Conservation (phyloP, 2,113 vertebrate species). For the Elephas maximus region DNA sequence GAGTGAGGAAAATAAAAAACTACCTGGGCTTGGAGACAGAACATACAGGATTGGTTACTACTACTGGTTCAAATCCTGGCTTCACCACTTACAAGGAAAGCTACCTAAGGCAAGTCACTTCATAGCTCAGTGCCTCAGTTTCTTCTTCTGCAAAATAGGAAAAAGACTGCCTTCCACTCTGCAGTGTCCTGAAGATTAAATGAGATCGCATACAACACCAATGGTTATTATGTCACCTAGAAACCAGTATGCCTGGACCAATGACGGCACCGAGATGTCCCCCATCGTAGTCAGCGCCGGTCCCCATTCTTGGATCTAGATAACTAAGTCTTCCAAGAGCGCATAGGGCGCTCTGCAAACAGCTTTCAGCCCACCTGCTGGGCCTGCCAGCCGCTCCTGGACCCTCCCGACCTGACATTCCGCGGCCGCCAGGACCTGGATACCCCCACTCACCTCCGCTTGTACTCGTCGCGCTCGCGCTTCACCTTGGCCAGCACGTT, state of each 20-base stretch:
- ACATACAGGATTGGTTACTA: neutral
- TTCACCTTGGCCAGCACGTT: slow-evolving; percentile 99
- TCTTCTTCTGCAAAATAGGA: slow-evolving; percentile 15
- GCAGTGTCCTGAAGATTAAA: neutral
- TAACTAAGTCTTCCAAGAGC: neutral
- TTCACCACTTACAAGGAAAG: neutral
- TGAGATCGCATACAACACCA: slow-evolving; percentile 18
- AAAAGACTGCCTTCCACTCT: neutral
- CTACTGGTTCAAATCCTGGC: neutral
- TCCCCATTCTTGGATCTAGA: neutral
- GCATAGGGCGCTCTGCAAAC: neutral
- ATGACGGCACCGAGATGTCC: neutral
- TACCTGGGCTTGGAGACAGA: neutral
- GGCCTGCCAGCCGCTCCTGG: neutral
- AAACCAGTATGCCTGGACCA: neutral
- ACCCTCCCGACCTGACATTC: neutral
- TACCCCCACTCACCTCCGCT: slow-evolving; percentile 93
- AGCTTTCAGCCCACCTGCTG: slow-evolving; percentile 47
- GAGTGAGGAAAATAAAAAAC: neutral
- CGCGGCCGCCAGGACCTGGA: neutral
- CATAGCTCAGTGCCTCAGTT: neutral
- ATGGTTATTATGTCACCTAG: slow-evolving; percentile 30
- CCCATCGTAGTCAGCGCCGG: neutral
- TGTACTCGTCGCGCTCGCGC: slow-evolving; percentile 97
- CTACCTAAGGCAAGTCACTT: slow-evolving; percentile 4